These are phyloP conservation scores for Ypsolopha scabrella DNA, from an alignment of 2,888 invertebrate species.

Conservation along the genomic window DNA sequence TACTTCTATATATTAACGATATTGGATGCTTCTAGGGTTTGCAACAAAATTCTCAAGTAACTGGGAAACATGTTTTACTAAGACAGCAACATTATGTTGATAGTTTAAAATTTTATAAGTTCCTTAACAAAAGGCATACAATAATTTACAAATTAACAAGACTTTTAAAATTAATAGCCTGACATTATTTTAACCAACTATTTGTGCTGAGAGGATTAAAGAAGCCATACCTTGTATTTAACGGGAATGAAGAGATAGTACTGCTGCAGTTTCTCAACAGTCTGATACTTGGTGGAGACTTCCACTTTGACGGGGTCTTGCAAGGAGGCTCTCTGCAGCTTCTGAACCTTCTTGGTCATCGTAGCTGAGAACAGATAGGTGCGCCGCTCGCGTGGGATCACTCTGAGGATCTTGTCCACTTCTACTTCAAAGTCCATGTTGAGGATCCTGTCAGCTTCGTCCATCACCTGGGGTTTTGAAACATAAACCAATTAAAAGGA, in stretches of 20 bases:
- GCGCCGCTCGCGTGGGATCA: constrained; percentile 89
- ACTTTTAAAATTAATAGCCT: no score
- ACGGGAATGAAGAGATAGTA: constrained; percentile 95
- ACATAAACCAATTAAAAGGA: no score
- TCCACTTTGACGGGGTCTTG: constrained; percentile 96
- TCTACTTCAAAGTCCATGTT: constrained; percentile 99
- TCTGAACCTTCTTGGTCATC: constrained; percentile 97
- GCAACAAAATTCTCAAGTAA: no score
- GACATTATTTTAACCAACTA: no score
- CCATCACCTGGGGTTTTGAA: constrained; percentile 81
- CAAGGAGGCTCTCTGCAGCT: constrained; percentile 94
- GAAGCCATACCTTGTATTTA: constrained; percentile 85
- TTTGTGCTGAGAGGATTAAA: no score
- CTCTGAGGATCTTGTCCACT: constrained; percentile 93
- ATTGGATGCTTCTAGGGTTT: no score
- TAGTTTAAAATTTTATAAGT: no score
- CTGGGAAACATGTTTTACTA: no score
- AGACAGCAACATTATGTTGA: no score
- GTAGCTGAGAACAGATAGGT: constrained; percentile 98
- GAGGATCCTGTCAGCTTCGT: constrained; percentile 98
- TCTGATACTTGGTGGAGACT: constrained; percentile 96
- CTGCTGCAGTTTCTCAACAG: constrained; percentile 96
- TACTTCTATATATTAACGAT: no score
- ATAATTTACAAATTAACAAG: no score
- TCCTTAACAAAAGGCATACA: no score